phyloP scores from a whole-genome alignment of 92 coral and sea anemone genomes.

The Meandrina meandrites region DNA sequence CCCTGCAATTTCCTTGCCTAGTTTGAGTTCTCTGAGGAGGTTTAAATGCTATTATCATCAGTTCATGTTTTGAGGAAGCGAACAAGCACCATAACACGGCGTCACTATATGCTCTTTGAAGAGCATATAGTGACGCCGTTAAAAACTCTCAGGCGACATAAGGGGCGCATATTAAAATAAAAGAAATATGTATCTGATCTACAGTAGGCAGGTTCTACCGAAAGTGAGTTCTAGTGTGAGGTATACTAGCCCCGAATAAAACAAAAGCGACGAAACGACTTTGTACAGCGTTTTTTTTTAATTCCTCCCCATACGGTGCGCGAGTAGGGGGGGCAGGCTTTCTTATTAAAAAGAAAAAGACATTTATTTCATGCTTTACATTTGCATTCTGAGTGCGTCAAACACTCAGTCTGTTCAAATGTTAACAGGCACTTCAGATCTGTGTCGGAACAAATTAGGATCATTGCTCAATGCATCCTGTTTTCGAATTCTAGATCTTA shows the following conservation, averaged over 20 bases:
- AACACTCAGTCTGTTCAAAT: neutral
- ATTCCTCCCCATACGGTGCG: conserved; percentile 25
- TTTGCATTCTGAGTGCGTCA: neutral
- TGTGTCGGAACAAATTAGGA: neutral
- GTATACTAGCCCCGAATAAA: neutral
- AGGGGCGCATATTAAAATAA: neutral
- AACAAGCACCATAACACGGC: neutral
- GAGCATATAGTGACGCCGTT: neutral
- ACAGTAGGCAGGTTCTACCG: neutral
- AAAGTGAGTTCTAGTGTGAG: neutral
- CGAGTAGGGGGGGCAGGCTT: conserved; percentile 16
- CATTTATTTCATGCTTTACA: neutral
- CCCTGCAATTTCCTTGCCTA: conserved; percentile 4
- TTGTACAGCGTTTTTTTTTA: neutral
- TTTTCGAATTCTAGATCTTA: neutral
- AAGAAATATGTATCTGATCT: neutral
- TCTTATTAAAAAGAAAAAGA: neutral
- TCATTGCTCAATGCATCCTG: neutral
- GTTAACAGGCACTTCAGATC: neutral
- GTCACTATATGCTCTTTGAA: neutral
- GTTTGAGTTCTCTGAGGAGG: conserved; percentile 11
- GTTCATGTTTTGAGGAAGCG: neutral
- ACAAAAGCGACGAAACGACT: neutral
- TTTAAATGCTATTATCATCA: neutral
- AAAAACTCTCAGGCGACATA: neutral